A percentile compares a stretch with the other conserved stretches of the same genome.
Conservation (phyloP, 2,113 vertebrate genomes). For the Sprattus sprattus region DNA sequence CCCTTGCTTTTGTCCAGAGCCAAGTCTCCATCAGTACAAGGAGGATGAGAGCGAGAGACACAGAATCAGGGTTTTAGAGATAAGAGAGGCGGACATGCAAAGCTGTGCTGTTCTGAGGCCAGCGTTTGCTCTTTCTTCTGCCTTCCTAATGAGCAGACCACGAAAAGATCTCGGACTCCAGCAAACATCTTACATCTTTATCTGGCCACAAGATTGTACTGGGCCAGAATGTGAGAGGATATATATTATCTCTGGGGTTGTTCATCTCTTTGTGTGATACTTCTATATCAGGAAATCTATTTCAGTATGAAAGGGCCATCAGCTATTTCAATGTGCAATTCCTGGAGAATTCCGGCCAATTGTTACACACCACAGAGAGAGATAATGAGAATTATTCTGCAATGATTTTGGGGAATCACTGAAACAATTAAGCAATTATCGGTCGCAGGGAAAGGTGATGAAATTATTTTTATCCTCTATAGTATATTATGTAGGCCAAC, state of each 20-base stretch:
- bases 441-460: background rate
- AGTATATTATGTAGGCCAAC: background rate
- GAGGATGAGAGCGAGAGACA: too few species aligned
- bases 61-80: background rate
- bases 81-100: background rate
- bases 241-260: background rate
- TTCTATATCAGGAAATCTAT: conserved; percentile 1
- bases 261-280: background rate
- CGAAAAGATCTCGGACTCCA: background rate
- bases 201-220: background rate
- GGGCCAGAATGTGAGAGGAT: background rate
- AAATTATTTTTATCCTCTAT: background rate
- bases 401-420: background rate
- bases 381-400: background rate
- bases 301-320: conserved; percentile 3
- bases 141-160: background rate
- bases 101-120: background rate
- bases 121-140: background rate
- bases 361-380: background rate
- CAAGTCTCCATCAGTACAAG: too few species aligned
- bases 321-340: conserved; percentile 13
- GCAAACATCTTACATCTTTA: background rate
- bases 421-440: conserved; percentile 4
- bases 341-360: background rate
- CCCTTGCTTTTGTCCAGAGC: too few species aligned